A percentile compares a stretch with the other conserved stretches of the same genome.
Conservation (phyloP, 2,888 invertebrate genomes). For the Salpingus planirostris region DNA sequence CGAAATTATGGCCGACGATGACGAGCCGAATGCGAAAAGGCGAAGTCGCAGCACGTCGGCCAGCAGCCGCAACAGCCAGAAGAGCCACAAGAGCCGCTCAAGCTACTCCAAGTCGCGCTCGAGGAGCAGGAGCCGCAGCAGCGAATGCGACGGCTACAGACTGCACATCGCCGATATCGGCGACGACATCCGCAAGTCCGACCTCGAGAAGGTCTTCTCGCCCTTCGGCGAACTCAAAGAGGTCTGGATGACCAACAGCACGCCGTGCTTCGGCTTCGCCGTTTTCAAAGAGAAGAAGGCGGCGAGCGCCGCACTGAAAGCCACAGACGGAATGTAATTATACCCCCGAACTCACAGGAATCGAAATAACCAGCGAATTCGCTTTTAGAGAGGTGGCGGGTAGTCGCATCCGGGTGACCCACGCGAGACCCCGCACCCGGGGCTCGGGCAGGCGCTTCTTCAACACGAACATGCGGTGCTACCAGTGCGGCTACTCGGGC, state of each 20-base stretch:
- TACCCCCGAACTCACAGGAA: background rate
- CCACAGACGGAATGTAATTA: conserved; percentile 43
- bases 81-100: conserved; percentile 28
- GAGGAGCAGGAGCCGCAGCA: conserved; percentile 36
- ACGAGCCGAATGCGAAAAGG: conserved; percentile 24
- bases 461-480: conserved; percentile 49
- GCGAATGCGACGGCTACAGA: conserved; percentile 40
- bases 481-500: conserved; percentile 49
- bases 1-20: conserved; percentile 29
- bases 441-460: conserved; percentile 44
- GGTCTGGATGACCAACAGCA: conserved; percentile 51
- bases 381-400: conserved; percentile 44
- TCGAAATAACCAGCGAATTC: too few species aligned
- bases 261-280: conserved; percentile 54
- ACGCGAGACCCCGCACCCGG: conserved; percentile 46
- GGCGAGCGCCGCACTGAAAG: conserved; percentile 43
- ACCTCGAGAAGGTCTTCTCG: conserved; percentile 46
- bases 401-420: conserved; percentile 45
- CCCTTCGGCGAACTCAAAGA: conserved; percentile 47
- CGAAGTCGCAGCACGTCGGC: conserved; percentile 33
- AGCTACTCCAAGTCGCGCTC: conserved; percentile 35
- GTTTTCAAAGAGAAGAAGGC: conserved; percentile 48
- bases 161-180: conserved; percentile 48
- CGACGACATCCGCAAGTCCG: conserved; percentile 45
- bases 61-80: conserved; percentile 31